phyloP scores from a whole-genome alignment of 2,113 vertebrate genomes.

The Varanus komodoensis region DNA sequence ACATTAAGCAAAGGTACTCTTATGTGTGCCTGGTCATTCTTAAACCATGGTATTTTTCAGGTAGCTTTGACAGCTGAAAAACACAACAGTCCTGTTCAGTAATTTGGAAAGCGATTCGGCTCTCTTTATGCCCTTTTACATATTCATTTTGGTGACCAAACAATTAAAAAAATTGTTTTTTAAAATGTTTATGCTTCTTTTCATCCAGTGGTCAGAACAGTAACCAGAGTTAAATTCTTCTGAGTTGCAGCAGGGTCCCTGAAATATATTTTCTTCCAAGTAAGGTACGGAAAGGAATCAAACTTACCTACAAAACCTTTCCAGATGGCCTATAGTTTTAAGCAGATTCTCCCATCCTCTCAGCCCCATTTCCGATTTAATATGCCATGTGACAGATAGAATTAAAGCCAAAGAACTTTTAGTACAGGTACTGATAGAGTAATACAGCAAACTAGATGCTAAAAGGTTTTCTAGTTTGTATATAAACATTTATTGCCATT shows the following conservation, averaged over 20 bases:
- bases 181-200: background rate
- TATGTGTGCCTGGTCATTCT: slow-evolving; percentile 34
- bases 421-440: slow-evolving; percentile 7
- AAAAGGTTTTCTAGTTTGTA: slow-evolving; percentile 23
- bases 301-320: background rate
- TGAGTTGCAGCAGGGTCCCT: slow-evolving; percentile 2
- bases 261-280: background rate
- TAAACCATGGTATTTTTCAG: background rate
- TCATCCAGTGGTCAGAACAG: background rate
- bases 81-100: slow-evolving; percentile 30
- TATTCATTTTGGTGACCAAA: background rate
- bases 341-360: slow-evolving; percentile 5
- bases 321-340: slow-evolving; percentile 47
- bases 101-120: slow-evolving; percentile 32
- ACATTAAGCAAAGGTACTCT: slow-evolving; percentile 38
- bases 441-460: slow-evolving; percentile 43
- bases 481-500: slow-evolving; percentile 52
- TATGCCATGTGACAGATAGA: slow-evolving; percentile 31
- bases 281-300: background rate
- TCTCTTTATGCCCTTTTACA: slow-evolving; percentile 41
- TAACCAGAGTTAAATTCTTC: background rate
- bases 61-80: background rate
- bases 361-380: slow-evolving; percentile 43
- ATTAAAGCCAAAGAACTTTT: slow-evolving; percentile 68
- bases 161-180: background rate